phyloP scores from a whole-genome alignment of 35 echinoderm and acorn worm species.

The Lytechinus variegatus region DNA sequence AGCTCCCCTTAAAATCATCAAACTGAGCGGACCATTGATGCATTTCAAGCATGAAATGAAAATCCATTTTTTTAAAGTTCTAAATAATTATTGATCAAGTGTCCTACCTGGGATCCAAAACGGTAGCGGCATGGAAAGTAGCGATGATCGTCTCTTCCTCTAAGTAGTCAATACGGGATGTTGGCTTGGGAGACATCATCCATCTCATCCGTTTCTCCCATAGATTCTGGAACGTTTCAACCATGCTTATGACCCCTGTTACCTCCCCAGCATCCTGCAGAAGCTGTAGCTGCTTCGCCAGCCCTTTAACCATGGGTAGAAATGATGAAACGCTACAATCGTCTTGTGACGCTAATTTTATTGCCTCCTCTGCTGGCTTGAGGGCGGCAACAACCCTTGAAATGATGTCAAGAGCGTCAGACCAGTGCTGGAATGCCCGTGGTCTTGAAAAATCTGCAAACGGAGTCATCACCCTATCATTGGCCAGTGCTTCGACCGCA shows the following conservation, averaged over 20 bases:
- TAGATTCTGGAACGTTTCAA: background rate
- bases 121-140: background rate
- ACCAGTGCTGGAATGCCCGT: background rate
- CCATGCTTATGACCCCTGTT: background rate
- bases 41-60: background rate
- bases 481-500: background rate
- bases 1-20: too few species aligned
- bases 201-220: background rate
- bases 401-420: background rate
- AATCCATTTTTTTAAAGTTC: too few species aligned
- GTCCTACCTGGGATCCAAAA: conserved; percentile 2
- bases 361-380: background rate
- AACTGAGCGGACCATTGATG: background rate
- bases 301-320: background rate
- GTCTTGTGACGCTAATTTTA: background rate
- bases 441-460: background rate
- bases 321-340: background rate
- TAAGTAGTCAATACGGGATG: background rate
- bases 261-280: background rate
- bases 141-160: background rate
- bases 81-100: too few species aligned
- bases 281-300: background rate
- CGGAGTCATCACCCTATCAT: background rate
- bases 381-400: too few species aligned
- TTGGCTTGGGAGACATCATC: background rate